Evolutionary conservation across 2,797 vertebrate genomes (phyloP), one percentile per base, ranked within the genome.

Genomic region (Diplodus puntazzo): DNA sequence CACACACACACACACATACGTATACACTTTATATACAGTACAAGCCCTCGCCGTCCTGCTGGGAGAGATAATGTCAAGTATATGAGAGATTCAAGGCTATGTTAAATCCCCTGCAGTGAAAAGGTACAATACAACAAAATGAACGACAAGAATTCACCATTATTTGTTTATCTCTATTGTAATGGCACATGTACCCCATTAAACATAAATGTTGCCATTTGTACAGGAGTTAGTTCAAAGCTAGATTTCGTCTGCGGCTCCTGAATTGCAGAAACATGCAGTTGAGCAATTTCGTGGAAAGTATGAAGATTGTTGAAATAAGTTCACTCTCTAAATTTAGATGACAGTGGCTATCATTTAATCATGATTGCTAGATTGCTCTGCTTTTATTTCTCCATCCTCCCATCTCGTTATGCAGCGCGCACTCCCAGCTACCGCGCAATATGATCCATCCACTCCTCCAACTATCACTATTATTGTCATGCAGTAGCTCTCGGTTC

Each of bases 401-500:
- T 71, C 43, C 23, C 49, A 45, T 62, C 61, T 62, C 68, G 80
- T 83, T 80, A 89, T 87, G 73, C 79, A 53, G 21, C 20, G 42
- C 16, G 61, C 17, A 3, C 87, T 78, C 77, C 63, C 81, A 77
- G 45, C 54, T 55, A 58, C 81, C 3, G 59, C 81, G 86, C 80
- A 80, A 85, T 73, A 75, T 68, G 85, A 86, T 86, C 80, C 69
- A 72, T 65, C 77, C 80, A 42, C 75, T 87, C 67, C 77, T 85
- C 68, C 66, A 75, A 77, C 82, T 77, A 72, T 72, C 89, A 82
- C 25, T 25, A 25, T 92, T 69, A 89, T 91, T 92, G 87, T 90
- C 88, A 92, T 90, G 87, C 90, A 89, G 90, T 79, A 79, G 87
- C 69, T 84, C 82, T 81, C 78, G 43, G 79, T 87, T 90, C 77